These are phyloP conservation scores for Dioctria linearis DNA, from an alignment of 2,888 invertebrate genomes.

Conservation along the genomic window DNA sequence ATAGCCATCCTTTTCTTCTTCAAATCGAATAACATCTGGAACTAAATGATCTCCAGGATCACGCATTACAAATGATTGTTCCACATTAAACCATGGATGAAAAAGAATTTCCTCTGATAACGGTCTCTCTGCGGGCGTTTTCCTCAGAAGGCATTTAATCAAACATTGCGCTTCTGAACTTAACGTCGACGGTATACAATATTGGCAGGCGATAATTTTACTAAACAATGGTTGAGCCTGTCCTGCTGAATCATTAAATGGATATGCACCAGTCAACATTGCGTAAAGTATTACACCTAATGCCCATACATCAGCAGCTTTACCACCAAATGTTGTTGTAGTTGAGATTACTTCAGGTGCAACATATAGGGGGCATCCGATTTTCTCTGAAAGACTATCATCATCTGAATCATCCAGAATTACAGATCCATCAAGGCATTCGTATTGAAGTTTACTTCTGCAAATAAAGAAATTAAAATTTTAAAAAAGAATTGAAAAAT, in stretches of 20 bases:
- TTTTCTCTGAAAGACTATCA: conserved; percentile 68
- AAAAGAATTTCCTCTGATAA: conserved; percentile 83
- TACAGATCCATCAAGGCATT: conserved; percentile 69
- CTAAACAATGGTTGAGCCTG: conserved; percentile 77
- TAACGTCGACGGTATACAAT: conserved; percentile 86
- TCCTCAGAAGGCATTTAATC: conserved; percentile 84
- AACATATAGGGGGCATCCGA: conserved; percentile 69
- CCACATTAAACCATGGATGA: conserved; percentile 85
- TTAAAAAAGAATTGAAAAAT: too few species aligned
- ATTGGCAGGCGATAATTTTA: conserved; percentile 89
- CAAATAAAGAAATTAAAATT: conserved; percentile 52
- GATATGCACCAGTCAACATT: conserved; percentile 69
- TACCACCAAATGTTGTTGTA: conserved; percentile 68
- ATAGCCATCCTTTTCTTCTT: conserved; percentile 18
- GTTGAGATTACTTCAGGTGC: conserved; percentile 69
- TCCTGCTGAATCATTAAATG: conserved; percentile 65
- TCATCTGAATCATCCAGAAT: conserved; percentile 67
- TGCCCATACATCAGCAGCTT: conserved; percentile 70
- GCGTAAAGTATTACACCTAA: conserved; percentile 69
- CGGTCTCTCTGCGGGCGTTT: conserved; percentile 86
- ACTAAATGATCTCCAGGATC: neutral
- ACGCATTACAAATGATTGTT: too few species aligned
- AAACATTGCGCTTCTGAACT: conserved; percentile 87
- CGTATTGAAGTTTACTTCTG: conserved; percentile 69
- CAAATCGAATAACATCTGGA: neutral